Conservation (phyloP, 2,888 invertebrate genomes). For the Meteorus cinctellus region DNA sequence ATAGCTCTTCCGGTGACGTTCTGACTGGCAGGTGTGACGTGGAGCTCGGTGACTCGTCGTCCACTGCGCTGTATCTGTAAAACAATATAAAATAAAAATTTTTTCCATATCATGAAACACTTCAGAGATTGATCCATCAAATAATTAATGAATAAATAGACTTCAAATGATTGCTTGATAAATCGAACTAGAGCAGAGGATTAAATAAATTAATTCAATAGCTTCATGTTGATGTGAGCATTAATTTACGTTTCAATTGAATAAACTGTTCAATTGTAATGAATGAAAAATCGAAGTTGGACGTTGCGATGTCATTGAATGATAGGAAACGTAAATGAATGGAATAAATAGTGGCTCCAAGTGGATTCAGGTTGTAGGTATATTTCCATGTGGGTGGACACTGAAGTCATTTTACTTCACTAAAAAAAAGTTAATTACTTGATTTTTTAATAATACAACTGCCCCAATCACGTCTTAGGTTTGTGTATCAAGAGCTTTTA, state of each 20-base stretch:
- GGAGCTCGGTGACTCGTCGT: slow-evolving; percentile 71
- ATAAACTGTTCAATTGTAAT: neutral
- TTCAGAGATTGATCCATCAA: too few species aligned
- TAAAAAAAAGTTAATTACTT: neutral
- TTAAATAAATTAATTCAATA: too few species aligned
- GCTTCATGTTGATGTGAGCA: too few species aligned
- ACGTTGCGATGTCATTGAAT: neutral
- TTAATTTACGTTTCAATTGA: neutral
- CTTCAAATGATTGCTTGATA: too few species aligned
- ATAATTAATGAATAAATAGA: too few species aligned
- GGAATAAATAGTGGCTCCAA: neutral
- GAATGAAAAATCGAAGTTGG: neutral
- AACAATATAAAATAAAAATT: slow-evolving; percentile 8
- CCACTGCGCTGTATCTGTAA: slow-evolving; percentile 74
- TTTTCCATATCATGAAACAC: too few species aligned
- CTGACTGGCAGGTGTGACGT: slow-evolving; percentile 47
- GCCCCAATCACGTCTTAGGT: neutral
- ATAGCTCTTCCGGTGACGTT: slow-evolving; percentile 35
- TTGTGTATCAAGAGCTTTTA: neutral
- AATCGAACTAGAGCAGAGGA: too few species aligned
- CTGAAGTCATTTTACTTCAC: neutral
- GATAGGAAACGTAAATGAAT: neutral
- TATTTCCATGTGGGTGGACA: neutral
- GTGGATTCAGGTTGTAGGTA: neutral
- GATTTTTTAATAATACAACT: neutral